A percentile compares a stretch with the other conserved stretches of the same genome.
Conservation (phyloP, 2,888 invertebrate species). For the Ceraclea dissimilis region DNA sequence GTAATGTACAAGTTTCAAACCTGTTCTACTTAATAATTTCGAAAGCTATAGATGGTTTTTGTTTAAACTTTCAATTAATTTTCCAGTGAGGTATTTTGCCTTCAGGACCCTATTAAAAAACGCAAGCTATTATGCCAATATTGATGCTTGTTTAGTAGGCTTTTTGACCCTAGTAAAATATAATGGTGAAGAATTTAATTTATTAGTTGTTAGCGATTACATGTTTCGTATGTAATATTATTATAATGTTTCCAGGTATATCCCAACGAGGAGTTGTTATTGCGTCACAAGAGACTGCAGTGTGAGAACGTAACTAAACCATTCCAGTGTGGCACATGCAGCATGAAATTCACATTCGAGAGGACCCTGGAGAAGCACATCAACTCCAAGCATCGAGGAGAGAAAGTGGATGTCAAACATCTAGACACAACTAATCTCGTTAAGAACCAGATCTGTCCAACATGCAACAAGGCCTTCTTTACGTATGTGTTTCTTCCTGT, state of each 20-base stretch:
- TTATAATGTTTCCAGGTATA: too few relatives aligned
- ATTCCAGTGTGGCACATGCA: constrained; percentile 39
- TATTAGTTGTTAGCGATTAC: too few relatives aligned
- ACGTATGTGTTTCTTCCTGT: constrained; percentile 35
- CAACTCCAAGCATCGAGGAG: constrained; percentile 38
- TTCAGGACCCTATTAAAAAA: too few relatives aligned
- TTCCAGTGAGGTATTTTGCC: too few relatives aligned
- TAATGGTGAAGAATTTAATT: too few relatives aligned
- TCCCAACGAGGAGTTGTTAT: constrained; percentile 44
- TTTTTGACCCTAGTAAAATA: too few relatives aligned
- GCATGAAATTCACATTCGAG: constrained; percentile 40
- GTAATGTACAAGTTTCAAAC: too few relatives aligned
- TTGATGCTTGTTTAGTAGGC: too few relatives aligned
- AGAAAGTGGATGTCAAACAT: constrained; percentile 41
- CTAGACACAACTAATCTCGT: constrained; percentile 34
- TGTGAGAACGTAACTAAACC: constrained; percentile 28
- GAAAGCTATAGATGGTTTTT: too few relatives aligned
- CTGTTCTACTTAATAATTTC: too few relatives aligned
- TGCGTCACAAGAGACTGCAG: constrained; percentile 41
- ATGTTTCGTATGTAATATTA: not conserved
- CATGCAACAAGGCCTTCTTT: constrained; percentile 56
- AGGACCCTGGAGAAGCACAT: constrained; percentile 45
- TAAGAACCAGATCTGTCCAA: constrained; percentile 48
- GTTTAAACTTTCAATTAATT: too few relatives aligned
- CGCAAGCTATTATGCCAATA: too few relatives aligned